Percentiles rank a stretch among this genome's conserved stretches.
Conservation (phyloP, 2,888 invertebrate genomes). For the Phengaris alcon region DNA sequence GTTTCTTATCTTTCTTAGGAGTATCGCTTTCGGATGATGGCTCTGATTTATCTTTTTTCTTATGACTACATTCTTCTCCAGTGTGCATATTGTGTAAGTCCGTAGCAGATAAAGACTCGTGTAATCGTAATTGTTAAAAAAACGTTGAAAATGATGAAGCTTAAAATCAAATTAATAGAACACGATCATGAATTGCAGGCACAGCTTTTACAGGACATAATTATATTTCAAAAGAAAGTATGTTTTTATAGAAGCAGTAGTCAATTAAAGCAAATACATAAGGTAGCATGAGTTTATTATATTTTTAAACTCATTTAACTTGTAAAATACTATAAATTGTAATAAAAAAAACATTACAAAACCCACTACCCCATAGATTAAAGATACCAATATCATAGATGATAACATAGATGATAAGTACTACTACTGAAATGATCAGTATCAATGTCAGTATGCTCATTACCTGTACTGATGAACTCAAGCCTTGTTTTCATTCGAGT, state of each 20-base stretch:
- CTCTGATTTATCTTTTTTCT: conserved; percentile 55
- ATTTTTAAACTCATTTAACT: background rate
- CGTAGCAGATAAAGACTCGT: background rate
- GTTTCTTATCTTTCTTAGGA: conserved; percentile 54
- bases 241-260: background rate
- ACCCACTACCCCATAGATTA: background rate
- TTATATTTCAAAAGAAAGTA: background rate
- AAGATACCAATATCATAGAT: too few relatives aligned
- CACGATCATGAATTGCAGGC: background rate
- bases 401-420: too few relatives aligned
- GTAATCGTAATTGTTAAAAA: background rate
- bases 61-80: conserved; percentile 52
- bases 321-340: background rate
- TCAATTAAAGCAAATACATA: background rate
- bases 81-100: conserved; percentile 66
- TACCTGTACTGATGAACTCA: too few relatives aligned
- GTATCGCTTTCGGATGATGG: conserved; percentile 51
- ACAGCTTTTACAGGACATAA: background rate
- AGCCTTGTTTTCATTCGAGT: too few relatives aligned
- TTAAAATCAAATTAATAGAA: background rate
- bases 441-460: too few relatives aligned
- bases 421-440: too few relatives aligned
- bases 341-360: conserved; percentile 2
- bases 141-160: background rate
- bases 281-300: background rate